phyloP scores from a whole-genome alignment of 1,140 invertebrate genomes.

The Ylistrum balloti region DNA sequence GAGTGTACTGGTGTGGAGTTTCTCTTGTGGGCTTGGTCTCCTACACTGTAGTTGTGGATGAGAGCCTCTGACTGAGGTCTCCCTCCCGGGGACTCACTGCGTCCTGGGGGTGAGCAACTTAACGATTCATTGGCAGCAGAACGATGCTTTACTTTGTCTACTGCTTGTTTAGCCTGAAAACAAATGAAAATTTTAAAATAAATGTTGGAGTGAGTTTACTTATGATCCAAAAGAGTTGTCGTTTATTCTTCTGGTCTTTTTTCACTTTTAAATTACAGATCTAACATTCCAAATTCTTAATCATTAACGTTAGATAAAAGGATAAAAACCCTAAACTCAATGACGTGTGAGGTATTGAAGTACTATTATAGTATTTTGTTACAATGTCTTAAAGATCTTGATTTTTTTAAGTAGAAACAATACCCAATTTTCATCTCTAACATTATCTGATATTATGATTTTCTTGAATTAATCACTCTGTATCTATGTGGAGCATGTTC shows the following conservation, averaged over 20 bases:
- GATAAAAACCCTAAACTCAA: no score
- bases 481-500: no score
- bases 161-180: constrained; percentile 78
- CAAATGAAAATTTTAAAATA: constrained; percentile 24
- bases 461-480: no score
- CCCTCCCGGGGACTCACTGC: constrained; percentile 60
- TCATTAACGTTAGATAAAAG: no score
- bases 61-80: constrained; percentile 51
- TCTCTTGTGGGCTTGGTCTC: constrained; percentile 61
- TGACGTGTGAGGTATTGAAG: no score
- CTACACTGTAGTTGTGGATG: constrained; percentile 52
- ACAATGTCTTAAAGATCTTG: no score
- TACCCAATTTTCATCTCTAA: no score
- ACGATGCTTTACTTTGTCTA: constrained; percentile 73
- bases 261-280: background rate
- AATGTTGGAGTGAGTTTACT: background rate
- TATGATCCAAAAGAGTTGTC: background rate
- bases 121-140: constrained; percentile 64
- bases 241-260: background rate
- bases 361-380: no score
- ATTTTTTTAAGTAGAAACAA: no score
- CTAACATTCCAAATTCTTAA: no score
- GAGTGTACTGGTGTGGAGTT: constrained; percentile 67
- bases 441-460: no score
- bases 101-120: constrained; percentile 30